phyloP scores from a whole-genome alignment of 2,797 vertebrate species.

The Coregonus sp. region DNA sequence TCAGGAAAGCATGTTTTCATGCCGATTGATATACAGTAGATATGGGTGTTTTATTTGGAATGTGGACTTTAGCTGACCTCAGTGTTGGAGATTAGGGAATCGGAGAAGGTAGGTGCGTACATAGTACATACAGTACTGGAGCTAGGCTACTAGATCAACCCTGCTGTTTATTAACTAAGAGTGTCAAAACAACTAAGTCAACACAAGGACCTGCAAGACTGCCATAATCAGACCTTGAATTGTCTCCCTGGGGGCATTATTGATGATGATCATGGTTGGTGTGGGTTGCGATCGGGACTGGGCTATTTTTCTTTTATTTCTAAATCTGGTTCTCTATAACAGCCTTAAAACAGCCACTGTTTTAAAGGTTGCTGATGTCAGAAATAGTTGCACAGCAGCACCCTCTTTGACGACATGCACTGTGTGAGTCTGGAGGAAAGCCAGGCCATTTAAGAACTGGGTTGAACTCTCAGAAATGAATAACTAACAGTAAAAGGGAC shows the following conservation, averaged over 20 bases:
- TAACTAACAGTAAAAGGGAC: constrained; percentile 31
- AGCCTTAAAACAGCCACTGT: background rate
- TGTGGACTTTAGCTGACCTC: constrained; percentile 62
- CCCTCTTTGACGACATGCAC: background rate
- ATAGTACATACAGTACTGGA: constrained; percentile 10
- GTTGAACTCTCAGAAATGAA: constrained; percentile 19
- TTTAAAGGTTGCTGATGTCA: constrained; percentile 1
- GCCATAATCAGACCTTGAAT: background rate
- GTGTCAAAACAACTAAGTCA: background rate
- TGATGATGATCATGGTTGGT: background rate
- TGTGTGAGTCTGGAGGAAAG: constrained; percentile 10
- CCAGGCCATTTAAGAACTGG: constrained; percentile 15
- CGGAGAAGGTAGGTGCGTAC: constrained; percentile 29
- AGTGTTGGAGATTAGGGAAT: constrained; percentile 42
- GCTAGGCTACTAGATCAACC: background rate
- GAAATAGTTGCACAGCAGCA: background rate
- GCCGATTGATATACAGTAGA: constrained; percentile 28
- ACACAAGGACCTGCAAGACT: background rate
- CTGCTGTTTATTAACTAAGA: background rate
- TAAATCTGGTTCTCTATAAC: background rate
- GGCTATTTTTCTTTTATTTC: background rate
- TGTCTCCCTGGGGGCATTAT: background rate
- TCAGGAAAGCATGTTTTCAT: constrained; percentile 41
- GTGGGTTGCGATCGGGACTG: background rate
- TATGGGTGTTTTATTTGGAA: constrained; percentile 47